A percentile compares a stretch with the other conserved stretches of the same genome.
Conservation (phyloP, 92 coral and sea anemone genomes). For the Muricea muricata region DNA sequence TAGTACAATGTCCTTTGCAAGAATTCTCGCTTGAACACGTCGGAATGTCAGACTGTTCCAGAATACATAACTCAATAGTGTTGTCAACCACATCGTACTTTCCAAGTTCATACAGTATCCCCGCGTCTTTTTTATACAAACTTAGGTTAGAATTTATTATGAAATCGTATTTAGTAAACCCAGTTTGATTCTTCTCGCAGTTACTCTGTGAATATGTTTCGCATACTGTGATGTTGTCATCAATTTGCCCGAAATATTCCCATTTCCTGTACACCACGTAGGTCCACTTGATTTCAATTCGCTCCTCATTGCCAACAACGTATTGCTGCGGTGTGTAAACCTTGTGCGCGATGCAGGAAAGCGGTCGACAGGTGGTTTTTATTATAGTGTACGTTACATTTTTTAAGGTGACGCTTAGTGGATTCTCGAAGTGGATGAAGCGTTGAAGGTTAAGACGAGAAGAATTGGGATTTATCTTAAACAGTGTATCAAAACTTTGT, state of each 20-base stretch:
- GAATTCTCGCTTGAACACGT: too few relatives aligned
- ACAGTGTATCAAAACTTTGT: background rate
- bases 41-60: background rate
- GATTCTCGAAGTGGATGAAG: slow-evolving; percentile 2
- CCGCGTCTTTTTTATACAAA: background rate
- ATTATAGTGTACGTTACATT: slow-evolving; percentile 2
- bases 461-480: background rate
- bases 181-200: background rate
- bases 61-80: background rate
- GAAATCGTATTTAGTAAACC: background rate
- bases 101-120: background rate
- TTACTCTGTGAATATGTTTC: background rate
- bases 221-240: background rate
- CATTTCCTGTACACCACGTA: background rate
- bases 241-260: background rate
- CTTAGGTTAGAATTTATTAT: background rate
- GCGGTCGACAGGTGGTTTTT: slow-evolving; percentile 31
- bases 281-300: background rate
- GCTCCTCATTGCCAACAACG: background rate
- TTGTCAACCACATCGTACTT: background rate
- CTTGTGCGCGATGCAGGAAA: background rate
- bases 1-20: background rate
- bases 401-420: background rate
- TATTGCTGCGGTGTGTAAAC: background rate
- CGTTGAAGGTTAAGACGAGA: background rate